Conservation (phyloP, 2,888 invertebrate species). For the Patella depressa region DNA sequence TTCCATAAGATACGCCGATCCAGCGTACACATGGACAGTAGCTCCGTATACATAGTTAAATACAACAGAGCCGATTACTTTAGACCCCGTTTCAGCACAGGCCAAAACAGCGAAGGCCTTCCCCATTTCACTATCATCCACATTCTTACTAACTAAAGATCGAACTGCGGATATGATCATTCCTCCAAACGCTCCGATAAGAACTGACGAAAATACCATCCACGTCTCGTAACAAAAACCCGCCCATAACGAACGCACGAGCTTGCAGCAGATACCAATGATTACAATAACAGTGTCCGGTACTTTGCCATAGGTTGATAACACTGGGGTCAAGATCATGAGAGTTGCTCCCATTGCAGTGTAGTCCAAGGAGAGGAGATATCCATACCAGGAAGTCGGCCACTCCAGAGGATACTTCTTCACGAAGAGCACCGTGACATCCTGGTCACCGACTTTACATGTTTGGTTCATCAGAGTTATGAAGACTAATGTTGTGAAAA, state of each 20-base stretch:
- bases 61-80: constrained; percentile 61
- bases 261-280: constrained; percentile 59
- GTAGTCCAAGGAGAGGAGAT: constrained; percentile 66
- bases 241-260: constrained; percentile 51
- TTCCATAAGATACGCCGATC: constrained; percentile 62
- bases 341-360: constrained; percentile 63
- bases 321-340: constrained; percentile 60
- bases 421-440: constrained; percentile 64
- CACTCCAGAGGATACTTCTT: constrained; percentile 62
- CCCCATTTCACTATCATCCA: constrained; percentile 65
- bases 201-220: constrained; percentile 61
- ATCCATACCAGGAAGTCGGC: constrained; percentile 66
- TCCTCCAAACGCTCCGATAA: constrained; percentile 57
- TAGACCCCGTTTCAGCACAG: constrained; percentile 65
- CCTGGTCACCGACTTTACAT: constrained; percentile 65
- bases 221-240: constrained; percentile 52
- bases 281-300: constrained; percentile 60
- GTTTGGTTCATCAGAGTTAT: constrained; percentile 61
- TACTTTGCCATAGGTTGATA: constrained; percentile 53
- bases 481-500: constrained; percentile 57
- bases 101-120: constrained; percentile 67
- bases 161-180: constrained; percentile 62
- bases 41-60: constrained; percentile 66
- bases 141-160: constrained; percentile 67
- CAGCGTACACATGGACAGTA: constrained; percentile 61